These are phyloP conservation scores for Craseonycteris thonglongyai DNA, from an alignment of 2,113 vertebrate genomes.

Conservation along the genomic window DNA sequence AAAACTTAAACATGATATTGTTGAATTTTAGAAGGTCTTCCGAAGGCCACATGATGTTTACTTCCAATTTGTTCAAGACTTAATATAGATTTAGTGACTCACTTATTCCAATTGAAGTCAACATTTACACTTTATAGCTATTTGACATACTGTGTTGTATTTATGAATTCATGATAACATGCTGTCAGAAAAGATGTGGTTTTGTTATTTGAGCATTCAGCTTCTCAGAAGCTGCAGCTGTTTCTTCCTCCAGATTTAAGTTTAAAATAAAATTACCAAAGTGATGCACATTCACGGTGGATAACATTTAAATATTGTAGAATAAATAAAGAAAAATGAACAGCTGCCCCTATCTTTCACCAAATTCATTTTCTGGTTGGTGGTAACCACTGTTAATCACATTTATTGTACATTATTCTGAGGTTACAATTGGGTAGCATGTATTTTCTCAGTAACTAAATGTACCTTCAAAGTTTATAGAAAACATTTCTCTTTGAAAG, in stretches of 20 bases:
- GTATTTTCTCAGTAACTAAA: slow-evolving; percentile 28
- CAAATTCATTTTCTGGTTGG: not conserved
- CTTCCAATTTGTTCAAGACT: not conserved
- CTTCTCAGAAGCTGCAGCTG: slow-evolving; percentile 21
- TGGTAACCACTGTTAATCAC: slow-evolving; percentile 9
- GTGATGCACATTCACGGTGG: not conserved
- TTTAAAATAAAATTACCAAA: slow-evolving; percentile 50
- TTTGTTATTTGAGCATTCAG: slow-evolving; percentile 24
- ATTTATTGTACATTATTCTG: slow-evolving; percentile 32
- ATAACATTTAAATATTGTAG: slow-evolving; percentile 41
- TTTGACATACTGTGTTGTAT: slow-evolving; percentile 24
- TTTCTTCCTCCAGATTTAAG: not conserved
- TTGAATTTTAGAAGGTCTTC: slow-evolving; percentile 28
- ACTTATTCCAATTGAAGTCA: slow-evolving; percentile 40
- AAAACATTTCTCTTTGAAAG: slow-evolving; percentile 35
- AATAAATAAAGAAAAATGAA: slow-evolving; percentile 30
- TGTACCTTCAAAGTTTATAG: slow-evolving; percentile 47
- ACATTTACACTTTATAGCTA: slow-evolving; percentile 39
- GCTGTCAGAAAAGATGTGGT: slow-evolving; percentile 29
- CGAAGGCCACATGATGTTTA: slow-evolving; percentile 19
- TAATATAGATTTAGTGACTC: slow-evolving; percentile 39
- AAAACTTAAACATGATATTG: slow-evolving; percentile 17
- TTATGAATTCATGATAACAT: slow-evolving; percentile 43
- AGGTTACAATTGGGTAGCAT: slow-evolving; percentile 33
- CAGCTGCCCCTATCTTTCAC: not conserved